Evolutionary conservation across 2,797 vertebrate genomes (phyloP).

Genomic region (Oreochromis grahami): DNA sequence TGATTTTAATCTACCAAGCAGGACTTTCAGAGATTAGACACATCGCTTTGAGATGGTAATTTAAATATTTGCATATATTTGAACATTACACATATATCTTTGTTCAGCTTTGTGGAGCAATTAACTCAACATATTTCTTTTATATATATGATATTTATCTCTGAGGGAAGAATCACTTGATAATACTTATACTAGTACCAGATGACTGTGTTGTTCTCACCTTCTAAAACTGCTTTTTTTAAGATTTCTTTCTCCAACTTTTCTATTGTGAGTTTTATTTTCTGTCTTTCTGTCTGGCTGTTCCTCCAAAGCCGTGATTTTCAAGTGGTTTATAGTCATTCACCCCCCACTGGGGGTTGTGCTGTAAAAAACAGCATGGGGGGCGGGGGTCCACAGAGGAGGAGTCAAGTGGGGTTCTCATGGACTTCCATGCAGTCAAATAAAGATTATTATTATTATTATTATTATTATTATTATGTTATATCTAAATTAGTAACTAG

Average conservation of each 20-base stretch:
- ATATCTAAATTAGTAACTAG: neutral
- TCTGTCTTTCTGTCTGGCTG: neutral
- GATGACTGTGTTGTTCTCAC: neutral
- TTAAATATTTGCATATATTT: conserved; percentile 8
- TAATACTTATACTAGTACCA: neutral
- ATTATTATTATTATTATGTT: neutral
- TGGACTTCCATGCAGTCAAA: neutral
- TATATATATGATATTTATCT: neutral
- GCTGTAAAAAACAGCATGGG: neutral
- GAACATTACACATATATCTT: conserved; percentile 5
- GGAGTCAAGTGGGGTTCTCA: neutral
- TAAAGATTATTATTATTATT: neutral
- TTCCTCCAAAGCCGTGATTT: neutral
- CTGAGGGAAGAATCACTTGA: neutral
- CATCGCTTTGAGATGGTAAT: neutral
- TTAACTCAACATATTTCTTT: neutral
- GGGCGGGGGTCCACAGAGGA: neutral
- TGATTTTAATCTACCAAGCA: conserved; percentile 22
- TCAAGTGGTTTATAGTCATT: neutral
- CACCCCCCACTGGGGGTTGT: neutral
- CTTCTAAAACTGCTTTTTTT: neutral
- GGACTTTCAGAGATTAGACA: conserved; percentile 29
- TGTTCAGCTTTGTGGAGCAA: conserved; percentile 4
- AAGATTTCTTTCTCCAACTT: neutral
- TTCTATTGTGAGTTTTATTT: neutral